Conservation (phyloP, 2,113 vertebrate species). For the Halcyon malimbica region DNA sequence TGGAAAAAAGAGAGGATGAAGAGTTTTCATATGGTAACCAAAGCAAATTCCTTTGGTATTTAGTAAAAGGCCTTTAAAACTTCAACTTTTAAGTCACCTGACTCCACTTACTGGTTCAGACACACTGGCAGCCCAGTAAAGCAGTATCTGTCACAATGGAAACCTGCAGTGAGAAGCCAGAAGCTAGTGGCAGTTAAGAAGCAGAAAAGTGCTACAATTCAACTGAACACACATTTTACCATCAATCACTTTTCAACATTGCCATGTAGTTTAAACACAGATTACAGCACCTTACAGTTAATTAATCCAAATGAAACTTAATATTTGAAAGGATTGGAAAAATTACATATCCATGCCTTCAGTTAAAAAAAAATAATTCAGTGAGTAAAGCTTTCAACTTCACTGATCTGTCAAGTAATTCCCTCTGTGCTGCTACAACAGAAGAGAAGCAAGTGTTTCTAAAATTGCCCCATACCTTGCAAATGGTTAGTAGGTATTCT, state of each 20-base stretch:
- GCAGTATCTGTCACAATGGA: not conserved
- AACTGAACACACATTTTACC: not conserved
- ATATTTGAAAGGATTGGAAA: not conserved
- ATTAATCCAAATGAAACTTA: not conserved
- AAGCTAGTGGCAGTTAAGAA: not conserved
- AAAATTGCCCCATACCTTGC: not conserved
- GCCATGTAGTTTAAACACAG: not conserved
- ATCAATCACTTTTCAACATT: not conserved
- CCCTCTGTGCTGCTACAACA: not conserved
- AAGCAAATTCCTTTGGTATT: not conserved
- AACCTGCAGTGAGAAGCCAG: not conserved
- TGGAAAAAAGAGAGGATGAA: not conserved
- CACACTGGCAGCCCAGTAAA: not conserved
- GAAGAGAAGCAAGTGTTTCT: not conserved
- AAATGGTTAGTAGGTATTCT: not conserved
- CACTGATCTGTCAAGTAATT: not conserved
- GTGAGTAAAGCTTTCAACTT: not conserved
- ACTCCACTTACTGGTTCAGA: not conserved
- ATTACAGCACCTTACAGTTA: not conserved
- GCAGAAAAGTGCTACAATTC: not conserved
- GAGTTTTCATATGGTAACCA: not conserved
- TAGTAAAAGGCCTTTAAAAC: not conserved
- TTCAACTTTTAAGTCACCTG: not conserved
- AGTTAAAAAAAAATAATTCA: not conserved
- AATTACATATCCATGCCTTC: not conserved